These are phyloP conservation scores for Meriones psammophilus DNA, from an alignment of 2,797 vertebrate species.

Conservation along the genomic window DNA sequence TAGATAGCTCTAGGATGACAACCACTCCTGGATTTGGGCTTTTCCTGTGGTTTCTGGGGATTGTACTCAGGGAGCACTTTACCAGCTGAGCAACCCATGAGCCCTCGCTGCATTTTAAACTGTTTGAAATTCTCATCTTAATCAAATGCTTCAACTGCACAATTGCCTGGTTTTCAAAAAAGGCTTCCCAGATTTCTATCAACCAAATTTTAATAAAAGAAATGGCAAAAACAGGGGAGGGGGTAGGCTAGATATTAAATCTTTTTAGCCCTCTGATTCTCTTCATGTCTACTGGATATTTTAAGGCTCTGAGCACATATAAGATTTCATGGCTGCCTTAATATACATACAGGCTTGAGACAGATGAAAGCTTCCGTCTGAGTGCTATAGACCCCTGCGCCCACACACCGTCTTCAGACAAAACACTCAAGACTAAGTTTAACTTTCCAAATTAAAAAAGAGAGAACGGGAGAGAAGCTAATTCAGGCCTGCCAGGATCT, in stretches of 20 bases:
- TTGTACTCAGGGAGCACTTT: not conserved
- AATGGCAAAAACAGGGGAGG: conserved; percentile 56
- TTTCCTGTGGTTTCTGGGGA: not conserved
- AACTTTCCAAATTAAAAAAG: conserved; percentile 80
- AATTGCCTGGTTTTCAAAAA: conserved; percentile 62
- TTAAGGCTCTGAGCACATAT: conserved; percentile 81
- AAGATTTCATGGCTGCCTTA: conserved; percentile 82
- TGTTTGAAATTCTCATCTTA: conserved; percentile 54
- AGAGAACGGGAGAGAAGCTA: conserved; percentile 67
- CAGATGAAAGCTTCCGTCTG: conserved; percentile 83
- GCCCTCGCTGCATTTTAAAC: conserved; percentile 37
- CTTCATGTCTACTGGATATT: conserved; percentile 78
- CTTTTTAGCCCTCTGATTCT: conserved; percentile 76
- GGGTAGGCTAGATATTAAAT: conserved; percentile 76
- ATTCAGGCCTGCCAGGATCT: conserved; percentile 82
- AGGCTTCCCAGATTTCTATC: conserved; percentile 45
- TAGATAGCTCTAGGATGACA: not conserved
- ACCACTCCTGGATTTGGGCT: not conserved
- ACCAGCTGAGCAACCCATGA: not conserved
- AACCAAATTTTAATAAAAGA: conserved; percentile 68
- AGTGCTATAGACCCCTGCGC: conserved; percentile 82
- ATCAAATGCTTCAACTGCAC: conserved; percentile 55
- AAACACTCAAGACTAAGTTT: conserved; percentile 86
- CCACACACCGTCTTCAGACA: conserved; percentile 81
- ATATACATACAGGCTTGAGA: conserved; percentile 81